Conservation (phyloP, 2,797 vertebrate species). For the Liparis tanakae region DNA sequence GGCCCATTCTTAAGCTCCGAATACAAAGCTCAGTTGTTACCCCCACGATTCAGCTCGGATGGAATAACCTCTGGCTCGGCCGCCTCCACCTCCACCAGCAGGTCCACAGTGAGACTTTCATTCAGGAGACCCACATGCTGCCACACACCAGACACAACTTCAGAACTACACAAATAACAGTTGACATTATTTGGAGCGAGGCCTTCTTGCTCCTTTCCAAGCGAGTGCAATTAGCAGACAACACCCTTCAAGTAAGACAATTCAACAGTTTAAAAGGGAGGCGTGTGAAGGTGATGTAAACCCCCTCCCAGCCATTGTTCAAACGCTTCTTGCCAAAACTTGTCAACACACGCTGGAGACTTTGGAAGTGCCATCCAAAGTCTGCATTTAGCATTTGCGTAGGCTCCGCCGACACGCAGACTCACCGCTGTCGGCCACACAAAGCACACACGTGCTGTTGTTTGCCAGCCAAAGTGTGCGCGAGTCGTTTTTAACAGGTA, state of each 20-base stretch:
- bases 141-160: conserved; percentile 47
- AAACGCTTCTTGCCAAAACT: conserved; percentile 18
- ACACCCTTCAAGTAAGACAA: conserved; percentile 9
- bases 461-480: neutral
- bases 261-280: conserved; percentile 11
- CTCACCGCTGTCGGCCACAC: neutral
- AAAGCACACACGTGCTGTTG: neutral
- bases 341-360: conserved; percentile 10
- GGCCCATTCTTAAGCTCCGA: conserved; percentile 42
- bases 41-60: conserved; percentile 42
- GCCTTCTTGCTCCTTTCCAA: neutral
- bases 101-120: conserved; percentile 48
- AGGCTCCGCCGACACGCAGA: neutral
- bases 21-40: conserved; percentile 63
- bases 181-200: neutral
- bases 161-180: conserved; percentile 23
- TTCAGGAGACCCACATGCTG: conserved; percentile 38
- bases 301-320: conserved; percentile 1
- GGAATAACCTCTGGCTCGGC: conserved; percentile 43
- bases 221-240: neutral
- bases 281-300: conserved; percentile 10
- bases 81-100: conserved; percentile 53
- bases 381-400: conserved; percentile 32
- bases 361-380: conserved; percentile 28
- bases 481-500: neutral